Percentiles rank a stretch among this genome's conserved stretches.
Conservation (phyloP, 1,140 invertebrate species). For the Drosophila lowei region DNA sequence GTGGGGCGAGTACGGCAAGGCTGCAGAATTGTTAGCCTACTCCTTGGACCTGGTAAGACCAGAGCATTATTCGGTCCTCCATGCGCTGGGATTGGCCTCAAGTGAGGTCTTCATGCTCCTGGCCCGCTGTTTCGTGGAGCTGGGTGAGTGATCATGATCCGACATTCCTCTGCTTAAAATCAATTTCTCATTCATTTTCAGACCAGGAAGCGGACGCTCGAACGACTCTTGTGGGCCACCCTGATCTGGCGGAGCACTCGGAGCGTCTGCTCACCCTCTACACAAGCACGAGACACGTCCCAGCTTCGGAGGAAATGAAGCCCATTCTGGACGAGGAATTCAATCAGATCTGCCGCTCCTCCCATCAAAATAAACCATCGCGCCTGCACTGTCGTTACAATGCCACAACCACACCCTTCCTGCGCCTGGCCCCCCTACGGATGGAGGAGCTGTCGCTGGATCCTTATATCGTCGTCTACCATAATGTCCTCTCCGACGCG, state of each 20-base stretch:
- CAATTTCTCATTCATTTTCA: background rate
- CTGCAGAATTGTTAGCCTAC: constrained; percentile 8
- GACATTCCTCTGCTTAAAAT: too few relatives aligned
- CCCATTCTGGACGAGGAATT: background rate
- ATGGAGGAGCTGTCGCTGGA: constrained; percentile 92
- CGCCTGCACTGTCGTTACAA: constrained; percentile 91
- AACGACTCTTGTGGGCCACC: background rate
- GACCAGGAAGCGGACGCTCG: background rate
- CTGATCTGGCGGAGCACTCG: background rate
- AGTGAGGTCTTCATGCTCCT: constrained; percentile 22
- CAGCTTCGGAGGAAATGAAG: rapidly evolving
- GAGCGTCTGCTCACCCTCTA: background rate
- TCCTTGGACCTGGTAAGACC: background rate
- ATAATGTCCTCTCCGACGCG: constrained; percentile 92
- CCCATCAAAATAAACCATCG: constrained; percentile 1
- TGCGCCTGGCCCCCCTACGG: constrained; percentile 93
- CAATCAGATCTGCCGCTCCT: background rate
- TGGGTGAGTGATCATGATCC: constrained; percentile 10
- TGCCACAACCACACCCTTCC: constrained; percentile 88
- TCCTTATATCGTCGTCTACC: constrained; percentile 93
- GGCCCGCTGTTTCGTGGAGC: constrained; percentile 5
- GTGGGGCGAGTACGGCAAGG: background rate
- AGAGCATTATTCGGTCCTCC: background rate
- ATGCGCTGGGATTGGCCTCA: background rate
- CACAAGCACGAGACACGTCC: background rate